Percentiles rank a stretch among this genome's conserved stretches.
Conservation (phyloP, 2,113 vertebrate genomes). For the Protobothrops mucrosquamatus region DNA sequence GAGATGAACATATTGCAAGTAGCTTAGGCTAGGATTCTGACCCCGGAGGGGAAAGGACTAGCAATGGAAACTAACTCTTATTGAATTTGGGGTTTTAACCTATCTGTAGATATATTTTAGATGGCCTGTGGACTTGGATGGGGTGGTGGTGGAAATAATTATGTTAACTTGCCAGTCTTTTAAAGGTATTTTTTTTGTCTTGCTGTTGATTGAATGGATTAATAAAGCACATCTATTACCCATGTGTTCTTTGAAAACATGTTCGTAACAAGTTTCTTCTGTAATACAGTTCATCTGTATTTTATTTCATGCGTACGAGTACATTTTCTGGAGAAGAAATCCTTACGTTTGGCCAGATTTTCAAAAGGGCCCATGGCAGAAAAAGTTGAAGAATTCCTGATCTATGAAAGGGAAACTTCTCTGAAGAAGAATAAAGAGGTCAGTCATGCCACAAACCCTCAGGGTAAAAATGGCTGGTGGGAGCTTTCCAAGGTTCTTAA, state of each 20-base stretch:
- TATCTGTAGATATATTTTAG: not conserved
- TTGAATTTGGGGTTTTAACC: not conserved
- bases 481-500: not conserved
- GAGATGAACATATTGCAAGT: not conserved
- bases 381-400: not conserved
- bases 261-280: not conserved
- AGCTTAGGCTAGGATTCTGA: not conserved
- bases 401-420: not conserved
- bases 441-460: not conserved
- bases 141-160: not conserved
- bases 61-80: not conserved
- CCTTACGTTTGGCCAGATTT: not conserved
- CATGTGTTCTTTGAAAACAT: not conserved
- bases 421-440: not conserved
- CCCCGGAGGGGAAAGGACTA: not conserved
- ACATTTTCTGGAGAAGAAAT: not conserved
- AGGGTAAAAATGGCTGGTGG: not conserved
- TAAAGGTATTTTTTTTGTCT: not conserved
- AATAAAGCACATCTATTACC: not conserved
- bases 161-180: not conserved
- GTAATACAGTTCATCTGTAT: not conserved
- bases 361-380: not conserved
- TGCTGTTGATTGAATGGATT: not conserved
- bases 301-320: not conserved
- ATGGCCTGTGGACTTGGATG: not conserved